Percentiles rank a stretch among this genome's conserved stretches.
These are phyloP conservation scores for Mamestra brassicae DNA, from an alignment of 2,888 invertebrate species.

Conservation along the genomic window DNA sequence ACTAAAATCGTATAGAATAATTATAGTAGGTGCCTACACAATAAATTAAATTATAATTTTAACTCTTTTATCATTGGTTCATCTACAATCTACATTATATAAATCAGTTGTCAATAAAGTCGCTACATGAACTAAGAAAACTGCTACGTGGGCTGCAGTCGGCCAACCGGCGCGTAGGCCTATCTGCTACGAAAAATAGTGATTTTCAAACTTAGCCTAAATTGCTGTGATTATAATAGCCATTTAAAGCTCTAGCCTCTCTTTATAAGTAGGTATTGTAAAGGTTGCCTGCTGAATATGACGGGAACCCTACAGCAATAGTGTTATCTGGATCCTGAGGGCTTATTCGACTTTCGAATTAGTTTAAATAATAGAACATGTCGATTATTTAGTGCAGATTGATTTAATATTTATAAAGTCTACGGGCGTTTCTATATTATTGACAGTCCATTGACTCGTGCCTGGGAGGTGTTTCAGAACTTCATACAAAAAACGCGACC, in stretches of 20 bases:
- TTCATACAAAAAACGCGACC: too few species aligned
- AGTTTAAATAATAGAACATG: background rate
- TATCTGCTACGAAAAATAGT: constrained; percentile 19
- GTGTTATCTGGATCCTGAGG: background rate
- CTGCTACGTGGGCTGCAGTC: constrained; percentile 31
- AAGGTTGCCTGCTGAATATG: background rate
- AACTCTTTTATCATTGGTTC: too few species aligned
- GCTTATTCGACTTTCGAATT: background rate
- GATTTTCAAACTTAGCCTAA: background rate
- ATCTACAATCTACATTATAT: background rate
- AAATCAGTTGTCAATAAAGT: background rate
- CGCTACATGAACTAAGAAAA: background rate
- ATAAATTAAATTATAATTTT: too few species aligned
- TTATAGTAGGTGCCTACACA: too few species aligned
- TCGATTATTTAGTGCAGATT: background rate
- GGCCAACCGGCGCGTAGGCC: background rate
- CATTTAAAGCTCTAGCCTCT: background rate
- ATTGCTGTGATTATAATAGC: background rate
- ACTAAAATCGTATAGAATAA: background rate
- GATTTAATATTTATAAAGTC: background rate
- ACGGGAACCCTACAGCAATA: background rate
- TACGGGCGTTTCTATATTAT: too few species aligned
- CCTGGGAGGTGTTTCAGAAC: too few species aligned
- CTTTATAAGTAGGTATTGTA: background rate
- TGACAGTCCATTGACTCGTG: too few species aligned